phyloP scores from a whole-genome alignment of 37 sponge, comb jelly and placozoan genomes.

The Sycon ciliatum region DNA sequence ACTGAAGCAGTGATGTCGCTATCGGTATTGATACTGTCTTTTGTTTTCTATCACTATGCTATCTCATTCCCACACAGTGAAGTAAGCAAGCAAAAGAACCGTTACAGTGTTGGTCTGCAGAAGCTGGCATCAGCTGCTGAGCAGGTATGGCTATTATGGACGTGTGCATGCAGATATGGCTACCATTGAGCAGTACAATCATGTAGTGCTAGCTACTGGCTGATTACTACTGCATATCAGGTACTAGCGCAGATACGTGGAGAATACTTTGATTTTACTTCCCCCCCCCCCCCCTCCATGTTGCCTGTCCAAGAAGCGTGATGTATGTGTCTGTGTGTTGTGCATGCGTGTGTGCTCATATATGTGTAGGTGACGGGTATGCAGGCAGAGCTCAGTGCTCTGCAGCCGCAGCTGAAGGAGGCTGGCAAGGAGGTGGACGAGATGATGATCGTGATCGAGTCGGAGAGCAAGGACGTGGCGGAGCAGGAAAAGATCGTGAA shows the following conservation, averaged over 20 bases:
- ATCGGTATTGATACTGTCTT: too few species aligned
- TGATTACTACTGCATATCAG: too few species aligned
- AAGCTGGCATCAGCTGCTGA: conserved; percentile 74
- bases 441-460: conserved; percentile 92
- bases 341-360: not conserved
- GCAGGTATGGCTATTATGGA: conserved; percentile 40
- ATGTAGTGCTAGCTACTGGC: too few species aligned
- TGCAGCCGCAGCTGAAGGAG: conserved; percentile 81
- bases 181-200: not conserved
- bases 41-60: too few species aligned
- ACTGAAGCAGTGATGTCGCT: too few species aligned
- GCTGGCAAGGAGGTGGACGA: conserved; percentile 84
- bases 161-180: not conserved
- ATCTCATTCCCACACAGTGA: too few species aligned
- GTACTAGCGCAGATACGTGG: too few species aligned
- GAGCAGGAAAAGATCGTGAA: conserved; percentile 87
- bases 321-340: too few species aligned
- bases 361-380: conserved; percentile 47
- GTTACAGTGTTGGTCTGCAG: conserved; percentile 91
- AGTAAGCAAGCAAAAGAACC: conserved; percentile 69
- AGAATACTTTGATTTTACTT: not conserved
- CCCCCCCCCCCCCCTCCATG: not conserved
- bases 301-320: not conserved
- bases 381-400: conserved; percentile 77
- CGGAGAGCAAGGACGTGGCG: conserved; percentile 88